Evolutionary conservation across 2,113 vertebrate genomes (phyloP).

Genomic region (Mola mola): DNA sequence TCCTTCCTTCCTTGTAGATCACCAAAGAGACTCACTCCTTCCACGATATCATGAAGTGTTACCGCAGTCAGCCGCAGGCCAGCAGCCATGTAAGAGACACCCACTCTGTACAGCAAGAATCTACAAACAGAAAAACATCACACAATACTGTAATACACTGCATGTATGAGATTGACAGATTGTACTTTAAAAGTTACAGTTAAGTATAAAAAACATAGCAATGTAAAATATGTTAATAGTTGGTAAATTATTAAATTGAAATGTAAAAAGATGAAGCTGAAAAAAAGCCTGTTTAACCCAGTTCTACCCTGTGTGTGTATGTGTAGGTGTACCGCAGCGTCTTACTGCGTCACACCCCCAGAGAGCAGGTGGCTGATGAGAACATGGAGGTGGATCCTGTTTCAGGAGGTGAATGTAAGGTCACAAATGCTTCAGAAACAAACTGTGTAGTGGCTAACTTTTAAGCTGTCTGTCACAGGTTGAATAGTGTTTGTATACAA

Average conservation of each 20-base stretch:
- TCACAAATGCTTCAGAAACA: too few species aligned
- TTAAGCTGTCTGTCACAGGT: too few species aligned
- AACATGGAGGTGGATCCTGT: conserved; percentile 82
- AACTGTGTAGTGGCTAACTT: too few species aligned
- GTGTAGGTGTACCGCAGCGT: conserved; percentile 95
- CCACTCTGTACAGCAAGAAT: too few species aligned
- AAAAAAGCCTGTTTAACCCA: too few species aligned
- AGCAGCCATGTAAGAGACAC: conserved; percentile 89
- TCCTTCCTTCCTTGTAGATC: conserved; percentile 77
- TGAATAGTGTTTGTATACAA: too few species aligned
- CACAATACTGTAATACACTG: background rate
- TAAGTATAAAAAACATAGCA: too few species aligned
- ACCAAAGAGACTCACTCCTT: conserved; percentile 95
- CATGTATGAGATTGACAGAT: too few species aligned
- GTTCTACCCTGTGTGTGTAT: conserved; percentile 34
- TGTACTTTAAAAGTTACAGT: too few species aligned
- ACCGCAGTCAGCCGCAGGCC: conserved; percentile 97
- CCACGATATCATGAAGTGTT: conserved; percentile 99
- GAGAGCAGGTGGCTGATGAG: conserved; percentile 61
- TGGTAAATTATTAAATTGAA: too few species aligned
- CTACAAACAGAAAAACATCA: conserved; percentile 1
- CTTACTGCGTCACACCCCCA: conserved; percentile 81
- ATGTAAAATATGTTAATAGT: too few species aligned
- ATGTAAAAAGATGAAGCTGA: too few species aligned
- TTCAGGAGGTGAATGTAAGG: conserved; percentile 73